Percentiles rank a stretch among this genome's conserved stretches.
Evolutionary conservation across 2,888 invertebrate species (phyloP).

Genomic region (Therioaphis trifolii): DNA sequence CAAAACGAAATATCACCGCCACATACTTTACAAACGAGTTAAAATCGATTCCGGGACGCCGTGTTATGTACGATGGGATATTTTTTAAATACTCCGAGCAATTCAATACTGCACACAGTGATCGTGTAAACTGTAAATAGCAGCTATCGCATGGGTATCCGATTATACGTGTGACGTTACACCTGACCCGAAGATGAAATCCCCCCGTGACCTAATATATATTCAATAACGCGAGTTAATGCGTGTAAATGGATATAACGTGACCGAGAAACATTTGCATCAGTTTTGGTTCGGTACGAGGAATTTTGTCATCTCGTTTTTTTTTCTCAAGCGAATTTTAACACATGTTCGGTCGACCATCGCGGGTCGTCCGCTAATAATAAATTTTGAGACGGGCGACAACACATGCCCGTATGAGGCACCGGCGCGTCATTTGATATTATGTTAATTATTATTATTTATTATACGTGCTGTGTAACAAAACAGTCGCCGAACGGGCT

Average conservation of each 20-base stretch:
- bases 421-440: constrained; percentile 17
- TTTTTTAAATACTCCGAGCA: constrained; percentile 29
- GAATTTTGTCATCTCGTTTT: too few relatives aligned
- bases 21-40: not conserved
- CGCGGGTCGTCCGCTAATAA: not conserved
- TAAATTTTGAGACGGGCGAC: constrained; percentile 4
- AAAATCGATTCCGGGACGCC: not conserved
- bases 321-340: too few relatives aligned
- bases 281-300: too few relatives aligned
- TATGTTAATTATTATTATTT: constrained; percentile 31
- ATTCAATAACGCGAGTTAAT: not conserved
- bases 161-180: constrained; percentile 22
- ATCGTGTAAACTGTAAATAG: too few relatives aligned
- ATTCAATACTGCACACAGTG: constrained; percentile 27
- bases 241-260: not conserved
- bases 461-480: not conserved
- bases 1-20: not conserved
- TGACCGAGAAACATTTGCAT: not conserved
- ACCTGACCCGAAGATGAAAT: constrained; percentile 5
- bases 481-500: too few relatives aligned
- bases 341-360: not conserved
- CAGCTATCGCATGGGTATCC: constrained; percentile 41
- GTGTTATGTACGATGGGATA: not conserved
- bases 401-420: constrained; percentile 32
- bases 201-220: not conserved